phyloP scores from a whole-genome alignment of 2,113 vertebrate genomes.

The Cottus gobio region DNA sequence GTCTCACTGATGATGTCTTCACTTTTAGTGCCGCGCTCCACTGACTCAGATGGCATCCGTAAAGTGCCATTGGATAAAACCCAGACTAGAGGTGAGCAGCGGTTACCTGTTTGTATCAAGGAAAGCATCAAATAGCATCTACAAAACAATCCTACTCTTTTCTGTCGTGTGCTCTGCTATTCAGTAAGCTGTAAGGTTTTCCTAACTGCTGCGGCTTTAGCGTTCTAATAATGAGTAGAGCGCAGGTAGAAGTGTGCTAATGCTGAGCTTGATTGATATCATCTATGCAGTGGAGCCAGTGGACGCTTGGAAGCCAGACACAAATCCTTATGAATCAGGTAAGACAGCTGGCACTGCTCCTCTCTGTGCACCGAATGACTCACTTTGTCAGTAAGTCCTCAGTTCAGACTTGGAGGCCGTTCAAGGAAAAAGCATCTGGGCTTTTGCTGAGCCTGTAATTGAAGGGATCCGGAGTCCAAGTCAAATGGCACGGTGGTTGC shows the following conservation, averaged over 20 bases:
- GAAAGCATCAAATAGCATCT: not conserved
- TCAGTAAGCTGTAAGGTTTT: not conserved
- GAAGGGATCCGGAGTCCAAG: slow-evolving; percentile 39
- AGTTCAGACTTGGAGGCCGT: slow-evolving; percentile 20
- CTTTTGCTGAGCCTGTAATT: slow-evolving; percentile 71
- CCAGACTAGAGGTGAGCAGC: slow-evolving; percentile 75
- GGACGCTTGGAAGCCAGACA: slow-evolving; percentile 85
- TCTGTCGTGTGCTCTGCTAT: not conserved
- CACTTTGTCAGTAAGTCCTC: slow-evolving; percentile 30
- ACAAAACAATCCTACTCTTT: not conserved
- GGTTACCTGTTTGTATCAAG: slow-evolving; percentile 25
- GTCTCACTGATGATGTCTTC: slow-evolving; percentile 35
- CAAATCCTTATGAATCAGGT: slow-evolving; percentile 88
- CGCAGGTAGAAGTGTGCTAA: slow-evolving; percentile 49
- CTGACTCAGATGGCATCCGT: slow-evolving; percentile 71
- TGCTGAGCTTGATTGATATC: slow-evolving; percentile 73
- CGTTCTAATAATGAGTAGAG: not conserved
- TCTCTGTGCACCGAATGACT: not conserved
- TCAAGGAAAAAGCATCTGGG: slow-evolving; percentile 48
- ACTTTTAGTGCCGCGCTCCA: slow-evolving; percentile 71
- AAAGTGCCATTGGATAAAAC: slow-evolving; percentile 69
- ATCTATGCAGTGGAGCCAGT: slow-evolving; percentile 83
- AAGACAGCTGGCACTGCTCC: slow-evolving; percentile 54
- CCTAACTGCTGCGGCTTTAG: slow-evolving; percentile 13
- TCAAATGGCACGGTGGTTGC: slow-evolving; percentile 52